These are phyloP conservation scores for Chloropsis cyanopogon DNA, from an alignment of 2,113 vertebrate genomes.

Conservation along the genomic window DNA sequence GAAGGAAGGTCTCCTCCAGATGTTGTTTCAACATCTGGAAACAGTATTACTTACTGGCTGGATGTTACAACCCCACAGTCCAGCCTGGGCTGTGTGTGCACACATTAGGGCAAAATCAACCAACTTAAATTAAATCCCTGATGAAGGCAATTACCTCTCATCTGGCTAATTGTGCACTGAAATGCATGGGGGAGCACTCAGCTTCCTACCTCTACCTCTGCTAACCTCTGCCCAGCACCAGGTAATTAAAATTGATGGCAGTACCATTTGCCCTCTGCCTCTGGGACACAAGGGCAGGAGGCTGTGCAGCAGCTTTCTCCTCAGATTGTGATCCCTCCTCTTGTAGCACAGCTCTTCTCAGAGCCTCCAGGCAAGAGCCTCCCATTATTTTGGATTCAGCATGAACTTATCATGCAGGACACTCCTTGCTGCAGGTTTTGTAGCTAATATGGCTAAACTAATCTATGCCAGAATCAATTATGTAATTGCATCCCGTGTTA, in stretches of 20 bases:
- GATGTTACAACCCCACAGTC: background rate
- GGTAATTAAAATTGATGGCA: background rate
- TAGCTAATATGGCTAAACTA: background rate
- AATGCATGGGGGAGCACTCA: background rate
- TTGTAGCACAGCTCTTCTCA: background rate
- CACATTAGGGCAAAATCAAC: background rate
- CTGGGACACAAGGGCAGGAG: background rate
- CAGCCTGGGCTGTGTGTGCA: background rate
- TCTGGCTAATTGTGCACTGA: background rate
- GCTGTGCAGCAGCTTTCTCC: background rate
- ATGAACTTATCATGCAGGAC: background rate
- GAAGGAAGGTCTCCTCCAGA: background rate
- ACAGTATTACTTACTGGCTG: background rate
- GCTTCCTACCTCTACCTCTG: background rate
- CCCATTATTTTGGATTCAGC: background rate
- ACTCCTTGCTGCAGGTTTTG: conserved; percentile 29
- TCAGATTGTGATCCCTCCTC: background rate
- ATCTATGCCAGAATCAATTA: conserved; percentile 24
- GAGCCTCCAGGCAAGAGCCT: conserved; percentile 12
- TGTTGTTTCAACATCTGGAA: background rate
- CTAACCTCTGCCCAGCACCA: background rate
- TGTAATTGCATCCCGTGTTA: background rate
- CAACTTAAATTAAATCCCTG: background rate
- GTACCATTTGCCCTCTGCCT: background rate
- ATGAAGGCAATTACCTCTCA: background rate